Evolutionary conservation across 2,113 vertebrate genomes (phyloP).

Genomic region (Sorex araneus): DNA sequence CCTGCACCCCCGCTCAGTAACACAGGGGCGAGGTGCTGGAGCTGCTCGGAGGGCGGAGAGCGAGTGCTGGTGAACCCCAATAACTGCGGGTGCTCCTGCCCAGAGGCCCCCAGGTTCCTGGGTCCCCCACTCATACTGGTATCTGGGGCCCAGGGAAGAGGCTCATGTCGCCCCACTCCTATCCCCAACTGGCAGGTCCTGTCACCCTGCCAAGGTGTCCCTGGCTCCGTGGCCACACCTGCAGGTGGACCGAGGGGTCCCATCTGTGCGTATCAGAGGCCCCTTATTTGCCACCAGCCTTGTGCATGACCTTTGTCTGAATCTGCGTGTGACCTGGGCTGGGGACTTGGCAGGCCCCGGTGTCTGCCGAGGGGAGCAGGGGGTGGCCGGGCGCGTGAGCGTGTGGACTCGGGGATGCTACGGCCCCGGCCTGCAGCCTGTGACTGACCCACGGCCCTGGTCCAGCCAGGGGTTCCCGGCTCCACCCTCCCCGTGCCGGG

Average conservation of each 20-base stretch:
- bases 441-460: neutral
- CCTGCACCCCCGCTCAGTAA: neutral
- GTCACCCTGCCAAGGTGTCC: neutral
- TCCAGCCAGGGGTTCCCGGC: neutral
- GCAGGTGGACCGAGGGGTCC: neutral
- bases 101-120: neutral
- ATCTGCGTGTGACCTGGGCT: neutral
- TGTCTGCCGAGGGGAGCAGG: neutral
- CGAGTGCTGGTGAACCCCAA: constrained; percentile 46
- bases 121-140: neutral
- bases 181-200: neutral
- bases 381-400: neutral
- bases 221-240: neutral
- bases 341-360: neutral
- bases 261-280: constrained; percentile 3
- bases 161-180: neutral
- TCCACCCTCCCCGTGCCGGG: neutral
- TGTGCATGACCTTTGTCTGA: neutral
- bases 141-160: neutral
- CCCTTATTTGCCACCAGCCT: neutral
- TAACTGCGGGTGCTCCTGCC: neutral
- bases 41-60: neutral
- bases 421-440: neutral
- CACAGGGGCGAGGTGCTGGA: neutral
- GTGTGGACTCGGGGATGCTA: neutral